These are phyloP conservation scores for Aurelia coerulea DNA, from an alignment of 30 jellyfish, hydroid and myxozoan genomes.

Conservation along the genomic window DNA sequence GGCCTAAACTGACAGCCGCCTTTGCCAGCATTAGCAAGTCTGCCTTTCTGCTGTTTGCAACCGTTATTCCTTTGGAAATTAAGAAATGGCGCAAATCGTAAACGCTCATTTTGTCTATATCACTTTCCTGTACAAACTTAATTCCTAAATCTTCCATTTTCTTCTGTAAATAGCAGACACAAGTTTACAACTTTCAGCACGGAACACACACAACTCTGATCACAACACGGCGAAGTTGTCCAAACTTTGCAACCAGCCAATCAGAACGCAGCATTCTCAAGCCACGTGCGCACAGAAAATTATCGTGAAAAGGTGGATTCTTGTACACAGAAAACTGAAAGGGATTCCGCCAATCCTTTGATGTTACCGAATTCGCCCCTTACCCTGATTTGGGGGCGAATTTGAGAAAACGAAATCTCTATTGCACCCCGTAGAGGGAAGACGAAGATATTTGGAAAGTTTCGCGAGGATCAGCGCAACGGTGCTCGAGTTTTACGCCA, in stretches of 20 bases:
- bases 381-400: too few relatives aligned
- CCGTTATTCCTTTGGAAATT: slow-evolving; percentile 60
- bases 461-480: too few relatives aligned
- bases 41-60: slow-evolving; percentile 66
- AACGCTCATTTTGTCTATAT: slow-evolving; percentile 50
- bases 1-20: slow-evolving; percentile 69
- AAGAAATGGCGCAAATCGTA: slow-evolving; percentile 45
- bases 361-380: too few relatives aligned
- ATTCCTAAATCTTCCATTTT: slow-evolving; percentile 59
- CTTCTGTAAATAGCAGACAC: background rate
- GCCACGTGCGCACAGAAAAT: slow-evolving; percentile 45
- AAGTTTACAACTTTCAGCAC: slow-evolving; percentile 34
- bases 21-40: slow-evolving; percentile 52
- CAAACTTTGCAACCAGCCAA: slow-evolving; percentile 68
- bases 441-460: too few relatives aligned
- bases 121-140: slow-evolving; percentile 58
- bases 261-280: slow-evolving; percentile 50
- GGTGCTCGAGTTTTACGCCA: too few relatives aligned
- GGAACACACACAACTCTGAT: slow-evolving; percentile 37
- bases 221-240: slow-evolving; percentile 51
- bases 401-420: too few relatives aligned
- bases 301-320: slow-evolving; percentile 65
- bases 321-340: too few relatives aligned
- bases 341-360: too few relatives aligned
- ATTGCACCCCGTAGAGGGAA: too few relatives aligned